Conservation (phyloP, 2,113 vertebrate genomes). For the Phalacrocorax aristotelis region DNA sequence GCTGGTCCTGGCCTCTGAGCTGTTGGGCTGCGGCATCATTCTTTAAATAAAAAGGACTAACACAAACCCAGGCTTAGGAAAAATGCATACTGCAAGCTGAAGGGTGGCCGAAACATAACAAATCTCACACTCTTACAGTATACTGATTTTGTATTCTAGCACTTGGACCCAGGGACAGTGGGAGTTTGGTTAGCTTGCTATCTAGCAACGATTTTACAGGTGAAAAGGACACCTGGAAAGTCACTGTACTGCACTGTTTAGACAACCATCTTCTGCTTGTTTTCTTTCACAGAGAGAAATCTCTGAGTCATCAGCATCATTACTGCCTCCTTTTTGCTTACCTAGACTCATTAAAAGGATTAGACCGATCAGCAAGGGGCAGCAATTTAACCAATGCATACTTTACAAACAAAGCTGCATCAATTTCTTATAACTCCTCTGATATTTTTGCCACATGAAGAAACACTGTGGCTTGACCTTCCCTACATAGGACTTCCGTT, state of each 20-base stretch:
- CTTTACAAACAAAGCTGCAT: slow-evolving; percentile 28
- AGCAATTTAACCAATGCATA: slow-evolving; percentile 9
- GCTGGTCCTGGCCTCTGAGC: not conserved
- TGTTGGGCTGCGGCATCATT: not conserved
- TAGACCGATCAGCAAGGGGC: slow-evolving; percentile 8
- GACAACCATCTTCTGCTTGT: not conserved
- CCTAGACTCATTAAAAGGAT: slow-evolving; percentile 49
- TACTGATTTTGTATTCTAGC: not conserved
- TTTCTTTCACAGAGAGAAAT: slow-evolving; percentile 5
- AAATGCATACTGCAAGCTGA: not conserved
- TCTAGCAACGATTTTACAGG: not conserved
- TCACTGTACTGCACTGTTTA: not conserved
- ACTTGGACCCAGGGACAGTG: not conserved
- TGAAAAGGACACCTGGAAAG: not conserved
- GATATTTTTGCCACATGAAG: not conserved
- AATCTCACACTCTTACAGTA: not conserved
- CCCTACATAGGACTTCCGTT: not conserved
- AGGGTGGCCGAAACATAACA: not conserved
- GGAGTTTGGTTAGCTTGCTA: not conserved
- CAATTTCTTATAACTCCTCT: not conserved
- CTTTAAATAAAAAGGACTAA: not conserved
- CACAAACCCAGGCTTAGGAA: not conserved
- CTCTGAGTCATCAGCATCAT: slow-evolving; percentile 41
- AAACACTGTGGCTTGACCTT: not conserved
- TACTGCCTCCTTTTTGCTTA: slow-evolving; percentile 54